These are phyloP conservation scores for Euzetes globulus DNA, from an alignment of 2,888 invertebrate species.

Conservation along the genomic window DNA sequence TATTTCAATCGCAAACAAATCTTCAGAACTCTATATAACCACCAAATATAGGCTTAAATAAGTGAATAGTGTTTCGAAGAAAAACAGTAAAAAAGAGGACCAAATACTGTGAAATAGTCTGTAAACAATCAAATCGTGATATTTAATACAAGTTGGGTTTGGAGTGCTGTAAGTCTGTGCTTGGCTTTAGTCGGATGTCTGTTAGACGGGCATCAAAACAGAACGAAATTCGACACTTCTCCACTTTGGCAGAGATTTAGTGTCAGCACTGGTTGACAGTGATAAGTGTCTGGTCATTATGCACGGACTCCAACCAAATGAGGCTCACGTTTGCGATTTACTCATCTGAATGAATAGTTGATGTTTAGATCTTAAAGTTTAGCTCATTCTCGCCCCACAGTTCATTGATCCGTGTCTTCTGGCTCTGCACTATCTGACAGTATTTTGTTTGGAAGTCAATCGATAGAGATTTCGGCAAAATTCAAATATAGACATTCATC, in stretches of 20 bases:
- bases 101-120: background rate
- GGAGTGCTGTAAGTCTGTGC: background rate
- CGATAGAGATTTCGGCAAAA: background rate
- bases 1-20: background rate
- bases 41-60: background rate
- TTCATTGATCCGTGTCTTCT: background rate
- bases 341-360: background rate
- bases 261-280: slow-evolving; percentile 8
- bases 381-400: background rate
- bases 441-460: background rate
- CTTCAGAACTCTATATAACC: background rate
- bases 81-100: background rate
- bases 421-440: background rate
- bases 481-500: background rate
- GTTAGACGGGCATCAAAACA: background rate
- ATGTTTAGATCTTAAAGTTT: background rate
- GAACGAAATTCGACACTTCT: slow-evolving; percentile 18
- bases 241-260: background rate
- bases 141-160: background rate
- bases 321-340: background rate
- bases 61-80: background rate
- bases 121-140: slow-evolving; percentile 14
- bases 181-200: background rate
- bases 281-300: slow-evolving; percentile 26
- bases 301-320: background rate